Conservation (phyloP, 2,797 vertebrate genomes). For the Scomberomorus guttatus region DNA sequence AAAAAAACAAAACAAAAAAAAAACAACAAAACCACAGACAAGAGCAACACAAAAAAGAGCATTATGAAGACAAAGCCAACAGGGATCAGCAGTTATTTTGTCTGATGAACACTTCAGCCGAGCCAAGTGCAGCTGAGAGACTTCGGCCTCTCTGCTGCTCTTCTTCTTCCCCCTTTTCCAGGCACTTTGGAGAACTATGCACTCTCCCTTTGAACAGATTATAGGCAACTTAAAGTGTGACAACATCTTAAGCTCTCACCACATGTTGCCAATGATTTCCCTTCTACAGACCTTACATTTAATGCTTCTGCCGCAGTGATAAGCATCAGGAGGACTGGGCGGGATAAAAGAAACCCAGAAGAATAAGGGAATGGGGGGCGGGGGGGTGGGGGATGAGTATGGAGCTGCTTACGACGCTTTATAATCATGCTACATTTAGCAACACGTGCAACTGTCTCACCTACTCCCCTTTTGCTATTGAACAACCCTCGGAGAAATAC, state of each 20-base stretch:
- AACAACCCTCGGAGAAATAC: slow-evolving; percentile 78
- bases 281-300: slow-evolving; percentile 88
- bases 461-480: slow-evolving; percentile 76
- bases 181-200: slow-evolving; percentile 82
- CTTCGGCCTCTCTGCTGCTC: slow-evolving; percentile 51
- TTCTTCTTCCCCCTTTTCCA: slow-evolving; percentile 61
- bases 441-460: slow-evolving; percentile 80
- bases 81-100: slow-evolving; percentile 61
- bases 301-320: slow-evolving; percentile 86
- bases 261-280: slow-evolving; percentile 89
- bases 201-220: slow-evolving; percentile 90
- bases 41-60: slow-evolving; percentile 12
- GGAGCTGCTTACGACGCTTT: slow-evolving; percentile 69
- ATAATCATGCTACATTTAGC: slow-evolving; percentile 85
- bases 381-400: slow-evolving; percentile 34
- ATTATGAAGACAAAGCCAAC: slow-evolving; percentile 57
- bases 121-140: slow-evolving; percentile 70
- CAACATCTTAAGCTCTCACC: slow-evolving; percentile 92
- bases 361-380: slow-evolving; percentile 53
- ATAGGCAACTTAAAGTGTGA: slow-evolving; percentile 92
- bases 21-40: neutral
- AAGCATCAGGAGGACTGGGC: slow-evolving; percentile 84
- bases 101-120: slow-evolving; percentile 72
- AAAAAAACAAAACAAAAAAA: slow-evolving; percentile 17
- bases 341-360: slow-evolving; percentile 83